A percentile compares a stretch with the other conserved stretches of the same genome.
Conservation (phyloP, 2,797 vertebrate genomes). For the Rhinatrema bivittatum region DNA sequence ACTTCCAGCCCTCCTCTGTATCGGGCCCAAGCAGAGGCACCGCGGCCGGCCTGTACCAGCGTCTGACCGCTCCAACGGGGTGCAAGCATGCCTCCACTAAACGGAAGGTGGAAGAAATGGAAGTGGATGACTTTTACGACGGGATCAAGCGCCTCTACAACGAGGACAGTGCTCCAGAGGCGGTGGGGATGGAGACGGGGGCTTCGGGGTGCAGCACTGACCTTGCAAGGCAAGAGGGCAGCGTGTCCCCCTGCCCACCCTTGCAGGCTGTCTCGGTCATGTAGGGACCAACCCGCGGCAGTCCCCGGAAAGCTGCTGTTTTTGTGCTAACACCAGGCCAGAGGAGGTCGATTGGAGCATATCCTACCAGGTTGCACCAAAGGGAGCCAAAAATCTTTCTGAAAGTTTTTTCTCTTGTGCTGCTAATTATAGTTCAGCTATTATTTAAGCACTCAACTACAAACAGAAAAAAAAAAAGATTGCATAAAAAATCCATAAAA, state of each 20-base stretch:
- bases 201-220: constrained; percentile 51
- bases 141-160: constrained; percentile 95
- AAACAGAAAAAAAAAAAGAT: constrained; percentile 52
- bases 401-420: constrained; percentile 40
- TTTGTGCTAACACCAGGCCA: constrained; percentile 8
- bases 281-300: constrained; percentile 37
- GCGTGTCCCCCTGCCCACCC: constrained; percentile 78
- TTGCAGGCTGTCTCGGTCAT: constrained; percentile 79
- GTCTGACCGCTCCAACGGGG: constrained; percentile 50
- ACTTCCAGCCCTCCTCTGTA: constrained; percentile 56
- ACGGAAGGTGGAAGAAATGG: constrained; percentile 95
- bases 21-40: constrained; percentile 53
- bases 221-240: constrained; percentile 62
- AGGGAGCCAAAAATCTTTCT: constrained; percentile 47
- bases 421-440: constrained; percentile 55
- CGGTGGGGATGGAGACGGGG: constrained; percentile 40
- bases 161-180: constrained; percentile 70
- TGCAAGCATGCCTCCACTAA: constrained; percentile 79
- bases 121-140: constrained; percentile 92
- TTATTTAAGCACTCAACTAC: constrained; percentile 62
- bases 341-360: constrained; percentile 24
- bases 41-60: constrained; percentile 41
- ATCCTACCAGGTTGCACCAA: constrained; percentile 54
- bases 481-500: constrained; percentile 50
- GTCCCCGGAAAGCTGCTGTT: background rate